A percentile compares a stretch with the other conserved stretches of the same genome.
These are phyloP conservation scores for Microtus oregoni DNA, from an alignment of 2,113 vertebrate species.

Conservation along the genomic window DNA sequence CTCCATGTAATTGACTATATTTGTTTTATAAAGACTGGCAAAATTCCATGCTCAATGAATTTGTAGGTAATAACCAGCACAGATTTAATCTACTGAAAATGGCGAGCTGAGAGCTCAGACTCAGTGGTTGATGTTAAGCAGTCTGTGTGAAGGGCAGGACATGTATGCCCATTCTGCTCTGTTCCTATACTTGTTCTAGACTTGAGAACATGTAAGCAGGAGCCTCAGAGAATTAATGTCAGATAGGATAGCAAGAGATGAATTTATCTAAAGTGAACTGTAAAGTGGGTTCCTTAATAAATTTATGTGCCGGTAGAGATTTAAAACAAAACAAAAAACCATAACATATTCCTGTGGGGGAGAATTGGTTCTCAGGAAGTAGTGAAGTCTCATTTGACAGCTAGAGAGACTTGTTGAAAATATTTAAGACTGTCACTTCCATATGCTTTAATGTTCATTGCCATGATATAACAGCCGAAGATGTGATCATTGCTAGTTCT, in stretches of 20 bases:
- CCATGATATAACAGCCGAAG: not conserved
- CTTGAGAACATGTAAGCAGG: not conserved
- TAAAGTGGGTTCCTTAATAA: constrained; percentile 73
- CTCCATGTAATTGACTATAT: constrained; percentile 15
- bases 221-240: constrained; percentile 36
- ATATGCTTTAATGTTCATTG: not conserved
- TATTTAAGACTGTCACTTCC: constrained; percentile 12
- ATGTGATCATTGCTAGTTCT: not conserved
- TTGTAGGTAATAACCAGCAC: constrained; percentile 73
- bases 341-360: constrained; percentile 1
- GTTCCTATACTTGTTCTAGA: not conserved
- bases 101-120: not conserved
- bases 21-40: constrained; percentile 49
- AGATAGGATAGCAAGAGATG: constrained; percentile 18
- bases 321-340: not conserved
- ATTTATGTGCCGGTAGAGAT: constrained; percentile 37
- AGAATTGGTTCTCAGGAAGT: constrained; percentile 8
- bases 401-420: constrained; percentile 36
- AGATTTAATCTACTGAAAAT: constrained; percentile 69
- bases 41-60: constrained; percentile 60
- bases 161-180: constrained; percentile 24
- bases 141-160: constrained; percentile 31
- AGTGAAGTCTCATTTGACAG: constrained; percentile 24
- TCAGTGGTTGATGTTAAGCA: not conserved
- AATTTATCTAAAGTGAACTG: constrained; percentile 51